Conservation (phyloP, 2,113 vertebrate species). For the Lutjanus erythropterus region DNA sequence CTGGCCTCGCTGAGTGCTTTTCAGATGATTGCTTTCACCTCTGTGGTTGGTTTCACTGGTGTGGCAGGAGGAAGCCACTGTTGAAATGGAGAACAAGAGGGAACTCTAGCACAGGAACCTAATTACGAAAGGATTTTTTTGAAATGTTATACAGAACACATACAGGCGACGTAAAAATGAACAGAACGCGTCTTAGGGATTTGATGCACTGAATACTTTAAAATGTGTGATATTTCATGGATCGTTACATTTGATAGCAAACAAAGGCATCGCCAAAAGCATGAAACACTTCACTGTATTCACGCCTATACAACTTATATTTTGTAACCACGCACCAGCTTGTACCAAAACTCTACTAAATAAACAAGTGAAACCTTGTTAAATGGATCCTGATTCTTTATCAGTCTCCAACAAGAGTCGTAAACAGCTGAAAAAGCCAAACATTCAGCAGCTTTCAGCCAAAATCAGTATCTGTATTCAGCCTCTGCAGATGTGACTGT, state of each 20-base stretch:
- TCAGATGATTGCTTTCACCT: slow-evolving; percentile 79
- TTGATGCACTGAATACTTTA: background rate
- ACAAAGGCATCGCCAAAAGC: no score
- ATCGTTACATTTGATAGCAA: background rate
- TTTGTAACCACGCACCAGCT: slow-evolving; percentile 21
- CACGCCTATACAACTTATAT: slow-evolving; percentile 8
- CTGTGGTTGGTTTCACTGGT: slow-evolving; percentile 69
- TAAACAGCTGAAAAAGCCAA: slow-evolving; percentile 69
- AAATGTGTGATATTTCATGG: background rate
- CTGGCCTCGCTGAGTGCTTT: slow-evolving; percentile 76
- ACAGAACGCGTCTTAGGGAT: background rate
- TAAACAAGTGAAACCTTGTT: slow-evolving; percentile 25
- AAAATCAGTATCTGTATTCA: slow-evolving; percentile 81
- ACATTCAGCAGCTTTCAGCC: slow-evolving; percentile 71
- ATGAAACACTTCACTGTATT: background rate
- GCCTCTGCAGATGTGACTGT: slow-evolving; percentile 74
- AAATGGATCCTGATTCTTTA: slow-evolving; percentile 47
- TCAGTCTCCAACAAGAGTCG: slow-evolving; percentile 68
- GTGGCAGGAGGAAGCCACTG: slow-evolving; percentile 61
- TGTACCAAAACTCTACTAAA: slow-evolving; percentile 27
- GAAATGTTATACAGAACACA: slow-evolving; percentile 35
- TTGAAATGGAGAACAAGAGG: slow-evolving; percentile 57
- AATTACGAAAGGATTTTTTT: slow-evolving; percentile 67
- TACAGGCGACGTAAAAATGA: slow-evolving; percentile 2
- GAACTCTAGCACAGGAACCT: slow-evolving; percentile 46